Evolutionary conservation across 2,797 vertebrate genomes (phyloP).

Genomic region (Sphenodon punctatus): DNA sequence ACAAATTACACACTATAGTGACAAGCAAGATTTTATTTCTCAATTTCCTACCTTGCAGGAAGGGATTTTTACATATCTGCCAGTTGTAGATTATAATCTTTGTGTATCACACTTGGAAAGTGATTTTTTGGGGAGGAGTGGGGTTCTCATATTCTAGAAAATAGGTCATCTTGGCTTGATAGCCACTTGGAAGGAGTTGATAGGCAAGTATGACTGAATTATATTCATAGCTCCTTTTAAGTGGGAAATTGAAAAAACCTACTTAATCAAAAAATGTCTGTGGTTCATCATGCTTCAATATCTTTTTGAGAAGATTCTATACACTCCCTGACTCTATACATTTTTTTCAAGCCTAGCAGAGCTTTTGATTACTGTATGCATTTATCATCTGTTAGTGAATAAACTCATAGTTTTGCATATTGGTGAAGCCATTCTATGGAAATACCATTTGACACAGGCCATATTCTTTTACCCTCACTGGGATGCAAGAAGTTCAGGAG

Average conservation of each 20-base stretch:
- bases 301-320: conserved; percentile 66
- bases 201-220: conserved; percentile 68
- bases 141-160: conserved; percentile 67
- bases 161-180: conserved; percentile 57
- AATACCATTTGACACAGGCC: conserved; percentile 35
- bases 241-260: conserved; percentile 76
- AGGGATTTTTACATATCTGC: conserved; percentile 39
- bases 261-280: conserved; percentile 73
- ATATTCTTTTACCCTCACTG: conserved; percentile 25
- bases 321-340: too few relatives aligned
- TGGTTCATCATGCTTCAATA: conserved; percentile 78
- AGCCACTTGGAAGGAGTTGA: conserved; percentile 65
- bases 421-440: conserved; percentile 22
- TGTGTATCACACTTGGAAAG: conserved; percentile 28
- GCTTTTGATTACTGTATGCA: conserved; percentile 68
- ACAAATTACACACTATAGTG: conserved; percentile 1
- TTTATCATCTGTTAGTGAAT: conserved; percentile 63
- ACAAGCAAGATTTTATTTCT: conserved; percentile 49
- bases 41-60: conserved; percentile 44
- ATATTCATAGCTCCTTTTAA: conserved; percentile 78
- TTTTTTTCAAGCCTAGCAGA: conserved; percentile 58
- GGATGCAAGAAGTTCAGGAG: conserved; percentile 22
- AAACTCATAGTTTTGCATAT: conserved; percentile 38
- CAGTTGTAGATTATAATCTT: conserved; percentile 62
- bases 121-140: conserved; percentile 2